These are phyloP conservation scores for Serrognathus titanus DNA, from an alignment of 2,888 invertebrate genomes.

Conservation along the genomic window DNA sequence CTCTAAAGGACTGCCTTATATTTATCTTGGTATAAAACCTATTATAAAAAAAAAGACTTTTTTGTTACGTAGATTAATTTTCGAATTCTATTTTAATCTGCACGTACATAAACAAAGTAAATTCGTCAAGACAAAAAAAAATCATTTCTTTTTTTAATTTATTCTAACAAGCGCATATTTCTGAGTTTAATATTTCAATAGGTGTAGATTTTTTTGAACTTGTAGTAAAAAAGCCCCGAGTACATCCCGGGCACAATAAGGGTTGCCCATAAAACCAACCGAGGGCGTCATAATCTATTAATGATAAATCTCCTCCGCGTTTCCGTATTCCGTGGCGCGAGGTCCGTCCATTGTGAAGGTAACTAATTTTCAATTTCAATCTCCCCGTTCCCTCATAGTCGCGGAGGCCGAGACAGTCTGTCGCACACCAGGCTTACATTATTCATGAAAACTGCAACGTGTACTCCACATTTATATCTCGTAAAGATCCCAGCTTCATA, in stretches of 20 bases:
- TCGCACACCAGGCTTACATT: conserved; percentile 46
- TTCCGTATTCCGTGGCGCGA: background rate
- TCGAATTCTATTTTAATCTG: no score
- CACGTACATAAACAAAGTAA: no score
- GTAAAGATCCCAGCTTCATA: conserved; percentile 27
- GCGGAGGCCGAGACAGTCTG: conserved; percentile 39
- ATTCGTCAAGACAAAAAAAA: no score
- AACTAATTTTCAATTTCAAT: conserved; percentile 49
- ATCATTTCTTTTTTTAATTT: no score
- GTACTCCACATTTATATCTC: conserved; percentile 43
- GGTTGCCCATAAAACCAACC: no score
- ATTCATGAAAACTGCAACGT: conserved; percentile 48
- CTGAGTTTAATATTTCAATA: no score
- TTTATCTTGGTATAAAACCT: conserved; percentile 11
- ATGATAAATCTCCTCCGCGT: background rate
- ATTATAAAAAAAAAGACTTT: background rate
- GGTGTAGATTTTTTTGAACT: no score
- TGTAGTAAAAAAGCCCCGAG: no score
- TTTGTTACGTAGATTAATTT: no score
- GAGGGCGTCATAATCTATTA: background rate
- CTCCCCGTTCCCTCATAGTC: conserved; percentile 40
- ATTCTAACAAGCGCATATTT: no score
- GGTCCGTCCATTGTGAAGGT: conserved; percentile 23
- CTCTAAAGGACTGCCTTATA: conserved; percentile 15
- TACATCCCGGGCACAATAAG: no score